Percentiles rank a stretch among this genome's conserved stretches.
These are phyloP conservation scores for Varanus komodoensis DNA, from an alignment of 2,113 vertebrate genomes.

Conservation along the genomic window DNA sequence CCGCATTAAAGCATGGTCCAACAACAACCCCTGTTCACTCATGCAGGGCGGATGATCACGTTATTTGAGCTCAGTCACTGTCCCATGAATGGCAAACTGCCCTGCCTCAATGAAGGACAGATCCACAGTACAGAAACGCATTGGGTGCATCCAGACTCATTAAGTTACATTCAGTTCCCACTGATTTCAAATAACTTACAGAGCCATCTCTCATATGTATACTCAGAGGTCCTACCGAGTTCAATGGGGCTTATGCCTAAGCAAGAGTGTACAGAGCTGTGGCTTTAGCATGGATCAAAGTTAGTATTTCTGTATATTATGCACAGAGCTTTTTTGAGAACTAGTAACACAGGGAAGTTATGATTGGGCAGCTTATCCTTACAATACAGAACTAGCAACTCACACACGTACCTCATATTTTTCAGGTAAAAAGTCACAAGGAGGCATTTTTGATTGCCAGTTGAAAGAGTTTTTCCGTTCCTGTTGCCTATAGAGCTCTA, in stretches of 20 bases:
- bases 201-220: neutral
- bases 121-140: neutral
- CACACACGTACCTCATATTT: slow-evolving; percentile 83
- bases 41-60: too few species aligned
- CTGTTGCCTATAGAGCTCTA: slow-evolving; percentile 78
- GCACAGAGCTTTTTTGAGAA: neutral
- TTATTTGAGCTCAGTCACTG: too few species aligned
- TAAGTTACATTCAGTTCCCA: neutral
- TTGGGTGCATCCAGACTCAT: neutral
- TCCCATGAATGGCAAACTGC: neutral
- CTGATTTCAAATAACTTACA: neutral
- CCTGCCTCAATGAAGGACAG: neutral
- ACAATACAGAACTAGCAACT: neutral
- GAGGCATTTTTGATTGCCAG: slow-evolving; percentile 83
- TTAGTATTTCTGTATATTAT: neutral
- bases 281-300: neutral
- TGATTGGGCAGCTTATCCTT: neutral
- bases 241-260: neutral
- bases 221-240: neutral
- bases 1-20: too few species aligned
- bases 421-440: slow-evolving; percentile 86
- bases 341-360: neutral
- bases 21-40: too few species aligned
- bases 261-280: neutral
- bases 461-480: slow-evolving; percentile 60